Base-by-base conservation (phyloP, 1,140 invertebrate species). In the Pogonognathellus flavescens region DNA sequence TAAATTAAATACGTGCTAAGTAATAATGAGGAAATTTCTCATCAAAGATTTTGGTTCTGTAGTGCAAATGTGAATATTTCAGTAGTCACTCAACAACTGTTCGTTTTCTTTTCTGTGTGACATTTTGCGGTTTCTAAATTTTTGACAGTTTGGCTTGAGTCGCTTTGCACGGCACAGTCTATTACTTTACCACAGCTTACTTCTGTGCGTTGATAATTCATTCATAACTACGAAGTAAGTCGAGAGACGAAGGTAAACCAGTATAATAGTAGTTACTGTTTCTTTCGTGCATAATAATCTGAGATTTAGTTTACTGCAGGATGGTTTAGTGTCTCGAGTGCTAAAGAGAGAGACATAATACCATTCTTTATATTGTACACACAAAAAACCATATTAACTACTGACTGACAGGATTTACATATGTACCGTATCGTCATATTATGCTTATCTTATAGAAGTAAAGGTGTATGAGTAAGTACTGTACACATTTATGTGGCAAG, bases 111-210 rank as follows among this genome's bases (percentile, higher is more conserved):
- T 66, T 25, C 62, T 76, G 31, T 31, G 70, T 76, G 70, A 50
- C 70, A 76, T 76, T 76, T 76, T 76, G 70, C 70, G 70, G 70
- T 76, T 76, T 76, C 41, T 41, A 50, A 76, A n/a, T 14, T 76
- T 49, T 76, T 76, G n/a, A 76, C n/a, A 76, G 70, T 18, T 50
- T 76, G 41, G 70, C 31, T 72, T 31, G 25, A 14, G n/a, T 62
- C 9, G 16, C 8, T 3, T 11, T 72, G 10, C 25, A 41, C 49
- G 14, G 31, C 14, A 13, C 31, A 3, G 41, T 13, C 53, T 57
- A 9, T 57, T 10, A 57, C 53, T 57, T 16, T 72, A 14, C 31
- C 13, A 72, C 13, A 49, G 11, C 49, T 16, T 76, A 50, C n/a
- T 18, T 76, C 70, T 76, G 62, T 20, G 20, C 22, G 22, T 66